Evolutionary conservation across 2,113 vertebrate genomes (phyloP).

Genomic region (Anguilla japonica): DNA sequence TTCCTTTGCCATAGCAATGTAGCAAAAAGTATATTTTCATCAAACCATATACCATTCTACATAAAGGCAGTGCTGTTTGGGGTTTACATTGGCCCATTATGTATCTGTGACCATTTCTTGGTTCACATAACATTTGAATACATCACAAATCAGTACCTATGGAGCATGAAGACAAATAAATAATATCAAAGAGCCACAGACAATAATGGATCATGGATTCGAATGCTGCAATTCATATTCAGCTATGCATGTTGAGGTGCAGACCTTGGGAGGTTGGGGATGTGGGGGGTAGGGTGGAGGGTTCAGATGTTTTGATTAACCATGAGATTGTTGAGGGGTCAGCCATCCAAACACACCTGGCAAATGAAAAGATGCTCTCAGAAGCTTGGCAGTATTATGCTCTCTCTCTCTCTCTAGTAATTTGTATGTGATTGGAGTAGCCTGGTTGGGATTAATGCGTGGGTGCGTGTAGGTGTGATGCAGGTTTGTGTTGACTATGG

Average conservation of each 20-base stretch:
- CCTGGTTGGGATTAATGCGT: too few relatives aligned
- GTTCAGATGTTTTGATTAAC: conserved; percentile 48
- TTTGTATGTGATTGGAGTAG: too few relatives aligned
- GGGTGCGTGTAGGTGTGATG: too few relatives aligned
- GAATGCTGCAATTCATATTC: conserved; percentile 51
- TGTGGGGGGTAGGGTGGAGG: conserved; percentile 28
- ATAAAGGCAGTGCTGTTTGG: conserved; percentile 23
- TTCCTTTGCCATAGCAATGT: too few relatives aligned
- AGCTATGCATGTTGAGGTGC: conserved; percentile 40
- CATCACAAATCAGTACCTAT: conserved; percentile 15
- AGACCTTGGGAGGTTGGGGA: conserved; percentile 43
- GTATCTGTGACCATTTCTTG: conserved; percentile 67
- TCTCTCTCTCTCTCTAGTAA: too few relatives aligned
- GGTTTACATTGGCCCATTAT: conserved; percentile 56
- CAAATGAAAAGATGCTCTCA: too few relatives aligned
- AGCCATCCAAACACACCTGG: background rate
- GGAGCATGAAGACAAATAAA: conserved; percentile 51
- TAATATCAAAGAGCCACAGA: conserved; percentile 65
- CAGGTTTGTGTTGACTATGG: too few relatives aligned
- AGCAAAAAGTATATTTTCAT: too few relatives aligned
- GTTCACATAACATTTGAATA: background rate
- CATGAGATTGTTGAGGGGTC: background rate
- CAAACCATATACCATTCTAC: background rate
- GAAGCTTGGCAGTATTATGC: too few relatives aligned
- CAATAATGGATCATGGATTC: conserved; percentile 62